phyloP scores from a whole-genome alignment of 2,113 vertebrate genomes.

The Perca flavescens region DNA sequence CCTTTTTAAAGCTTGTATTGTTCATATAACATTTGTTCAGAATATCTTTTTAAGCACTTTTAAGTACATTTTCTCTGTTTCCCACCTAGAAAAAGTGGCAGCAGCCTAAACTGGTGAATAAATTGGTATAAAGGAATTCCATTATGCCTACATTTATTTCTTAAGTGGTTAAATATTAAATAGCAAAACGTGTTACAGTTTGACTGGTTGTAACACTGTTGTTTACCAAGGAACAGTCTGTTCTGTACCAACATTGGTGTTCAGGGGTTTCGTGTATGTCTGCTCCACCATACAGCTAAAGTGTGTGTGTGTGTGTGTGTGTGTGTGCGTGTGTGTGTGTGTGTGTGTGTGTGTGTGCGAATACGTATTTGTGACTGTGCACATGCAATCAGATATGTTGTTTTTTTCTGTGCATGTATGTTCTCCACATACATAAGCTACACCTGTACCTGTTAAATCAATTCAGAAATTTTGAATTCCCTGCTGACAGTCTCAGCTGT shows the following conservation, averaged over 20 bases:
- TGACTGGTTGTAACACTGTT: background rate
- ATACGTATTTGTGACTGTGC: background rate
- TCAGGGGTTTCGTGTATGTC: background rate
- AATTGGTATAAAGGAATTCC: background rate
- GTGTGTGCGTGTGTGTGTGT: background rate
- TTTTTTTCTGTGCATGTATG: background rate
- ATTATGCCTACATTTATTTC: background rate
- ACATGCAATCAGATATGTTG: conserved; percentile 6
- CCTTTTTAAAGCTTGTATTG: background rate
- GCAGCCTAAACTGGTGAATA: background rate
- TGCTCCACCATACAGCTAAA: background rate
- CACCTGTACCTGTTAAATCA: conserved; percentile 14
- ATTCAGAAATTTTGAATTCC: conserved; percentile 46
- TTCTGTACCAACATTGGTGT: background rate
- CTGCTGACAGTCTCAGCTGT: conserved; percentile 38
- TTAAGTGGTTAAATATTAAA: background rate
- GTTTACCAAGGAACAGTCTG: background rate
- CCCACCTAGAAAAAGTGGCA: background rate
- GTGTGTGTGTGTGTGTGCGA: no score
- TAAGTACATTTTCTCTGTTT: background rate
- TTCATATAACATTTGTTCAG: background rate
- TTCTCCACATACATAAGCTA: background rate
- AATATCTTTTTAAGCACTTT: background rate
- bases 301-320: background rate
- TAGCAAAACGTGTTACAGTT: background rate